Conservation (phyloP, 2,113 vertebrate species). For the Nyctibius bracteatus region DNA sequence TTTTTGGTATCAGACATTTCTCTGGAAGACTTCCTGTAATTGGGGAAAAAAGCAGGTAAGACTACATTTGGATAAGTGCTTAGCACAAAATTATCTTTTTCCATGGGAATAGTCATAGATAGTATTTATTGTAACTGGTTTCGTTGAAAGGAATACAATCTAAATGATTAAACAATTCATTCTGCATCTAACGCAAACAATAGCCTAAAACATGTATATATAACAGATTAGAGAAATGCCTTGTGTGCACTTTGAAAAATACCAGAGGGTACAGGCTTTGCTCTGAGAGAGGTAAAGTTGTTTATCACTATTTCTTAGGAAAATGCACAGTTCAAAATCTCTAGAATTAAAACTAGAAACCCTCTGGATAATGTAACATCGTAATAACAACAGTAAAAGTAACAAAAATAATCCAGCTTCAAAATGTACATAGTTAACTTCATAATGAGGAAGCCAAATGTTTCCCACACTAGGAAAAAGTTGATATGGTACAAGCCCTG, state of each 20-base stretch:
- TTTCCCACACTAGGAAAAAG: constrained; percentile 1
- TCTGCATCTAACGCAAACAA: not conserved
- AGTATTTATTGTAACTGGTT: not conserved
- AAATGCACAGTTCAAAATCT: not conserved
- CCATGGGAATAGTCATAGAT: not conserved
- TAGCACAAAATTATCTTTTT: not conserved
- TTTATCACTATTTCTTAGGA: not conserved
- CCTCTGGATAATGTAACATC: not conserved
- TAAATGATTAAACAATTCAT: not conserved
- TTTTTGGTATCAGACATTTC: not conserved
- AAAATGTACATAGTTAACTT: not conserved
- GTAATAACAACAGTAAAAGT: not conserved
- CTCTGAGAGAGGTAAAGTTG: not conserved
- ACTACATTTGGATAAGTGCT: not conserved
- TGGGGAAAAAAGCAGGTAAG: not conserved
- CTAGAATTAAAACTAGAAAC: not conserved
- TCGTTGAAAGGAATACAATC: not conserved
- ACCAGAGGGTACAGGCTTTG: not conserved
- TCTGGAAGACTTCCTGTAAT: not conserved
- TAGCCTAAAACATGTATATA: not conserved
- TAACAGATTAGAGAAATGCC: not conserved
- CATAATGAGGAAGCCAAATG: constrained; percentile 2
- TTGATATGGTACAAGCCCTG: not conserved
- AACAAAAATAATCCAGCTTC: not conserved
- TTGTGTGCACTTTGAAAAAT: not conserved